Evolutionary conservation across 2,113 vertebrate genomes (phyloP), one percentile per base, ranked within the genome.

Genomic region (Agapornis roseicollis): DNA sequence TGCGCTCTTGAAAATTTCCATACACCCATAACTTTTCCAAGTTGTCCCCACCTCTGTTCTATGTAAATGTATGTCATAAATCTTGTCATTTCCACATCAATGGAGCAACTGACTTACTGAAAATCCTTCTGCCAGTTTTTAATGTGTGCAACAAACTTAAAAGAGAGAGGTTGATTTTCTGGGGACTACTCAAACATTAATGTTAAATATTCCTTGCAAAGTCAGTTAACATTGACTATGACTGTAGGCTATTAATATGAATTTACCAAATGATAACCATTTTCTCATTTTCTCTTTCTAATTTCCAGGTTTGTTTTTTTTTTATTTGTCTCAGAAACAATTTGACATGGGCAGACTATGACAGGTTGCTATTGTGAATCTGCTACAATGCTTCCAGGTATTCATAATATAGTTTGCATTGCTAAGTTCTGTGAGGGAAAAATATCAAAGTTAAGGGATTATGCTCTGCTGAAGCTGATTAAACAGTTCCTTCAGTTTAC

Each of bases 211-310:
- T 94, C 88, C 66, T 94, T 61, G 42, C 90, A 80, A 68, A 88
- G 44, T 65, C 73, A 47, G 52, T 82, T 91, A 66, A 85, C 85
- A 89, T 46, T 39, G 56, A 19, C 86, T 93, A 11, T 78, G 86
- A 33, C 90, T 93, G 64, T 58, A 94, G 92, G 88, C 81, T 90
- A 91, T 96, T 87, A 95, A 95, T 89, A 92, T 23, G 56, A 92
- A 33, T 85, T 92, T 94, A 63, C 49, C 44, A 94, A 81, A 91
- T 92, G 68, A 78, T 60, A 93, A 6, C 14, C 17, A 56, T 88
- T 88, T 93, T 86, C 77, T 81, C 28, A 68, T 88, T 88, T 93
- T 84, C 80, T 84, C 52, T 47, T 60, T 22, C 47, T 58, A 74
- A 80, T 90, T 94, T 52, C 3, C 35, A n/a, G n/a, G n/a, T n/a